phyloP scores from a whole-genome alignment of 2,888 invertebrate species.

The Pterostichus niger region DNA sequence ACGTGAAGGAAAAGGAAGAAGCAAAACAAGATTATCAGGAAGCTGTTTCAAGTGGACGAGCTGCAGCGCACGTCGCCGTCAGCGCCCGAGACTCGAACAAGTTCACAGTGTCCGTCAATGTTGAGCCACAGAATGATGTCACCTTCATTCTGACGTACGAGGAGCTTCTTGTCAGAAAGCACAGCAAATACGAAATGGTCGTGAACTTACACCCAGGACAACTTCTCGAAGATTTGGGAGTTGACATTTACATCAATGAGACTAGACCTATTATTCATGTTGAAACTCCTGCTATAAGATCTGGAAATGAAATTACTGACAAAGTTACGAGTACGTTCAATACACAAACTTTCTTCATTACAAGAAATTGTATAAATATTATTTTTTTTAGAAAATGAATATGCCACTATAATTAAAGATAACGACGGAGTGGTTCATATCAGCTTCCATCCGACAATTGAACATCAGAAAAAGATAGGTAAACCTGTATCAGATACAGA shows the following conservation, averaged over 20 bases:
- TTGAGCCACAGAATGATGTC: constrained; percentile 82
- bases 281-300: constrained; percentile 82
- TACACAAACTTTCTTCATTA: not conserved
- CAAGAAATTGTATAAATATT: not conserved
- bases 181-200: constrained; percentile 84
- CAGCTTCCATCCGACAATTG: not conserved
- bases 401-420: not conserved
- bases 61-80: constrained; percentile 82
- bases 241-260: constrained; percentile 84
- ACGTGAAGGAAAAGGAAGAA: constrained; percentile 49
- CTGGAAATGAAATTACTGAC: constrained; percentile 81
- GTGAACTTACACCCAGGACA: constrained; percentile 85
- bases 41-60: constrained; percentile 80
- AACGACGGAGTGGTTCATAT: not conserved
- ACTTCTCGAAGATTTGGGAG: constrained; percentile 82
- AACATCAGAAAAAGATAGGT: constrained; percentile 51
- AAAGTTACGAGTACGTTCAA: constrained; percentile 2
- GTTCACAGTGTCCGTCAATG: constrained; percentile 84
- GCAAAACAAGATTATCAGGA: constrained; percentile 69
- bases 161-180: constrained; percentile 83
- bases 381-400: not conserved
- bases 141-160: constrained; percentile 87
- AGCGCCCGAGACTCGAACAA: constrained; percentile 86
- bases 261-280: constrained; percentile 81
- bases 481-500: constrained; percentile 7